Base-by-base conservation (phyloP, 2,888 invertebrate genomes). In the Sarcophaga variegata region DNA sequence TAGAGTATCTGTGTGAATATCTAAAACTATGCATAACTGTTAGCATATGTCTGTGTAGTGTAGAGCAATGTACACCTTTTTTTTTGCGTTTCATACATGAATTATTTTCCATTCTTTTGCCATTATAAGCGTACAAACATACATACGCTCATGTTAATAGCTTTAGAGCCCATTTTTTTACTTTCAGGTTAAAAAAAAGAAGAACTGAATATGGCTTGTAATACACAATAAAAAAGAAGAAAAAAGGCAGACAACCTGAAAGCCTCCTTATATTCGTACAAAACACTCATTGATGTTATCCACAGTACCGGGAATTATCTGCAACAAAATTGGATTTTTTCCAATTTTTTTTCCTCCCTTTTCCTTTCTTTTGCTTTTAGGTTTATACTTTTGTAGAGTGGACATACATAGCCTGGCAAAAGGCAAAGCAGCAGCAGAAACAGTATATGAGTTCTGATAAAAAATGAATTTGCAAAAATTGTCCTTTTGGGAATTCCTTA, bases 221-320 rank as follows among this genome's bases (percentile, higher is more conserved):
- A 54, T 17, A 67, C 27, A 22, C 17, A 37, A 37, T 37, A 37
- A 37, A 37, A 17, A 47, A 47, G 20, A 54, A 67, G n/a, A 37
- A 59, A 25, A 59, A 60, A 14, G 10, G 20, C 0, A 20, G 25
- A 64, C 17, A 70, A 76, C 22, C 45, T 85, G 78, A 81, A 54
- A 89, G 88, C 37, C 10, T 37, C 8, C 37, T 37, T 37, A 89
- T 89, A 89, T 91, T 91, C 91, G 91, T 91, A 90, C 90, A 90
- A 62, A 22, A 22, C 20, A 49, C 17, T 49, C 49, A 2, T n/a
- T 25, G 63, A n/a, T 17, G 22, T 27, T 45, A 17, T 54, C 54
- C 54, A 14, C 17, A 47, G 49, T 87, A 88, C 87, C 85, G 89
- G 79, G 86, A 87, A 64, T 75, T 70, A 74, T 81, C 45, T 84